Percentiles rank a stretch among this genome's conserved stretches.
phyloP scores from a whole-genome alignment of 2,797 vertebrate species.

The Melanotaenia maccullochi region DNA sequence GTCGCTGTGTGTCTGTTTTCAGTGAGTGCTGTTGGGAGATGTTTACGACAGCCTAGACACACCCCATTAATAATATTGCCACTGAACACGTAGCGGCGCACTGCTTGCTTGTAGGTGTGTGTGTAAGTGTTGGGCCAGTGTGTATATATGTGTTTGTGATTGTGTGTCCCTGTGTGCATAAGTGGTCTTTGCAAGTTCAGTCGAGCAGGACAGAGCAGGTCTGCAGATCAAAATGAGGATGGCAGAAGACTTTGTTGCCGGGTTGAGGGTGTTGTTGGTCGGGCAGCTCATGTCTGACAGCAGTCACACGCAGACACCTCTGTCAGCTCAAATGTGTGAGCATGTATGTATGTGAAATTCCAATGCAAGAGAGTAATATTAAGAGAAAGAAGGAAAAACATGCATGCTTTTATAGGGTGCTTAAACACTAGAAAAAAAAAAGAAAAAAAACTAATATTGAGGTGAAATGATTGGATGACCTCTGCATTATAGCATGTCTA shows the following conservation, averaged over 20 bases:
- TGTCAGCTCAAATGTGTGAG: conserved; percentile 8
- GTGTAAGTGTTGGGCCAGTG: not conserved
- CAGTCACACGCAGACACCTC: conserved; percentile 7
- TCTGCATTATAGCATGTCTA: not conserved
- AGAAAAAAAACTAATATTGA: not conserved
- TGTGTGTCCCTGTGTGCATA: conserved; percentile 31
- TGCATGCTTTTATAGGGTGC: not conserved
- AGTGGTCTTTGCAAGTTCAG: conserved; percentile 43
- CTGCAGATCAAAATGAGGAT: conserved; percentile 59
- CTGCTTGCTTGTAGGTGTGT: conserved; percentile 28
- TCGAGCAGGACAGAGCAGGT: conserved; percentile 50
- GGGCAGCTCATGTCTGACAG: conserved; percentile 27
- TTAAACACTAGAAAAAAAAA: not conserved
- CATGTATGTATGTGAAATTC: conserved; percentile 13
- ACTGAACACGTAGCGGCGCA: conserved; percentile 40
- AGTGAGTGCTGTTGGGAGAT: conserved; percentile 68
- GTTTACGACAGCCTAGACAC: conserved; percentile 77
- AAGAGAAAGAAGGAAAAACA: not conserved
- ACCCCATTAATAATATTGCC: conserved; percentile 79
- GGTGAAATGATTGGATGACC: not conserved
- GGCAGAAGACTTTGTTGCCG: conserved; percentile 43
- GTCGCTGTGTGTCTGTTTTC: conserved; percentile 46
- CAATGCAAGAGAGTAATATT: not conserved
- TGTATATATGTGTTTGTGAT: conserved; percentile 30
- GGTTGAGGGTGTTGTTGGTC: conserved; percentile 28